Conservation (phyloP, 2,113 vertebrate genomes). For the Syngnathus scovelli region DNA sequence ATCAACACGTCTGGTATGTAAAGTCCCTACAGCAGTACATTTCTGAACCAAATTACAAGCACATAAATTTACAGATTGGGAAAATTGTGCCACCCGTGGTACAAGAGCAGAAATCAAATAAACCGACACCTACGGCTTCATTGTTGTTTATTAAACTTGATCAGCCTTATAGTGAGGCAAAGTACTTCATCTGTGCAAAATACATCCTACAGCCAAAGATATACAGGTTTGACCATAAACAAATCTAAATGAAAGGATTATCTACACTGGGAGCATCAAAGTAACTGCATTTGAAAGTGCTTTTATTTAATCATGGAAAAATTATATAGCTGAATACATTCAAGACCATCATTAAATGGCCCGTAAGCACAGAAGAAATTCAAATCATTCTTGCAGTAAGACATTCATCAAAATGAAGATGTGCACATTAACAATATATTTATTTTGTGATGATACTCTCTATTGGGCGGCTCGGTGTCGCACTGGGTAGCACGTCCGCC, state of each 20-base stretch:
- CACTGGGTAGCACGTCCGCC: too few species aligned
- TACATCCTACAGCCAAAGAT: background rate
- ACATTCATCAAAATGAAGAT: conserved; percentile 43
- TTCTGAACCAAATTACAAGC: background rate
- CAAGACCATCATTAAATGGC: conserved; percentile 22
- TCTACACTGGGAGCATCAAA: background rate
- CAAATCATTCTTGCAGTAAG: conserved; percentile 30
- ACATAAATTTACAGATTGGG: background rate
- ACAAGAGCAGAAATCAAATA: background rate
- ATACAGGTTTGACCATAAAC: background rate
- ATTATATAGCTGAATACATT: conserved; percentile 32
- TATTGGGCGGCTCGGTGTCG: too few species aligned
- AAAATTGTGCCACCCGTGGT: background rate
- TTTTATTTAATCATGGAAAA: conserved; percentile 62
- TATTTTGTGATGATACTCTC: background rate
- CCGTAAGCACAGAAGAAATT: conserved; percentile 10
- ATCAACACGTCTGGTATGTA: too few species aligned
- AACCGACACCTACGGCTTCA: background rate
- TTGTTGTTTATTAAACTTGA: background rate
- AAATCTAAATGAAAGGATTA: background rate
- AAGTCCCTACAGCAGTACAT: background rate
- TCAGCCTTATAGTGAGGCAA: background rate
- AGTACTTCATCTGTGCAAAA: background rate
- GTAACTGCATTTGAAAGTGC: conserved; percentile 43
- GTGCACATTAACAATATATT: conserved; percentile 40